Evolutionary conservation across 2,888 invertebrate genomes (phyloP).

Genomic region (Heteromyza rotundicornis): DNA sequence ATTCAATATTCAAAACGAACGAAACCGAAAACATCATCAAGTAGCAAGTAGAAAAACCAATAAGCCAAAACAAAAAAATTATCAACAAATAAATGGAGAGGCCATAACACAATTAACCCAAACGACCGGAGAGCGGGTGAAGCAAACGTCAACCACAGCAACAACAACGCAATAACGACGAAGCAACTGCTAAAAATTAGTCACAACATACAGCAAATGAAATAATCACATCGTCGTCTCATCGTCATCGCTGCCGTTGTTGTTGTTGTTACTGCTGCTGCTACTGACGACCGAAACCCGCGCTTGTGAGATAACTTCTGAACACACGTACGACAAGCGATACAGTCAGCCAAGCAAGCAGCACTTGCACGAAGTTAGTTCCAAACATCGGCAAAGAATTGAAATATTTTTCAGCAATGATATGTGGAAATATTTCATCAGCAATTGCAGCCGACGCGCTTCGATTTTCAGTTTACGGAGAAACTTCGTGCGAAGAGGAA

Average conservation of each 20-base stretch:
- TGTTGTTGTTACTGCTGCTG: conserved; percentile 4
- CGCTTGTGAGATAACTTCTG: background rate
- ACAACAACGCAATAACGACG: too few species aligned
- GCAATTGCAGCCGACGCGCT: conserved; percentile 9
- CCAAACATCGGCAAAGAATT: too few species aligned
- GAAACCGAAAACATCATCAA: too few species aligned
- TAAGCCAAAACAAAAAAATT: too few species aligned
- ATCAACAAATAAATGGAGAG: too few species aligned
- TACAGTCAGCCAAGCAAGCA: background rate
- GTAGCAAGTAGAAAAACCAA: too few species aligned
- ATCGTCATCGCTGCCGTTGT: conserved; percentile 13
- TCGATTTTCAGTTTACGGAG: conserved; percentile 36
- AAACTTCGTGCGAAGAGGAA: conserved; percentile 32
- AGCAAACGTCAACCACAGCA: too few species aligned
- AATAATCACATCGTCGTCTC: conserved; percentile 10
- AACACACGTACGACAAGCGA: background rate
- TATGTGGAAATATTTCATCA: conserved; percentile 30
- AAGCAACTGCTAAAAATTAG: background rate
- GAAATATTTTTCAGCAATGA: conserved; percentile 24
- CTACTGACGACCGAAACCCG: background rate
- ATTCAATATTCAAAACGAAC: too few species aligned
- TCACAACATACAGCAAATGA: background rate
- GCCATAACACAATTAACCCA: too few species aligned
- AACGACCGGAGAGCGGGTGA: too few species aligned
- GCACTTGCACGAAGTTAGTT: too few species aligned